These are phyloP conservation scores for Craniophora ligustri DNA, from an alignment of 2,888 invertebrate species.

Conservation along the genomic window DNA sequence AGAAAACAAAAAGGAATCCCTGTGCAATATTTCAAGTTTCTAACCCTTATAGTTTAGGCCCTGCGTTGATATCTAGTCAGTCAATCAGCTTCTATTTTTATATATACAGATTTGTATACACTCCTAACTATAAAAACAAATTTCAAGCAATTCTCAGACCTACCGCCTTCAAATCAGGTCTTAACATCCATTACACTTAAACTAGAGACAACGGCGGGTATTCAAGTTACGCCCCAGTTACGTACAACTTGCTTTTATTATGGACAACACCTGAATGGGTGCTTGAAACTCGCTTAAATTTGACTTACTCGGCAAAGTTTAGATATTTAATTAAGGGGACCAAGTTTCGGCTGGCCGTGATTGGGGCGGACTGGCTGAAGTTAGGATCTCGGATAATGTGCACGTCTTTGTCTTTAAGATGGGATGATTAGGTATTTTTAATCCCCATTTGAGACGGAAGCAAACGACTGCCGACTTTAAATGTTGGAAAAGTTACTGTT, in stretches of 20 bases:
- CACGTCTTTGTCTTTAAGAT: conserved; percentile 17
- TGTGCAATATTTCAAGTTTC: too few relatives aligned
- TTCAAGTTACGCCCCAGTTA: conserved; percentile 26
- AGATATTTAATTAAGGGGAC: conserved; percentile 53
- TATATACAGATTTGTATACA: neutral
- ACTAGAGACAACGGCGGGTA: conserved; percentile 34
- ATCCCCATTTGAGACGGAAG: neutral
- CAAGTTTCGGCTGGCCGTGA: conserved; percentile 30
- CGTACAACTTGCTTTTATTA: conserved; percentile 51
- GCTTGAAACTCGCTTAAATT: conserved; percentile 56
- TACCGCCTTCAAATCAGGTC: neutral
- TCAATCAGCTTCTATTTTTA: too few relatives aligned
- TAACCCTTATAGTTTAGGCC: too few relatives aligned
- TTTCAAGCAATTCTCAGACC: neutral
- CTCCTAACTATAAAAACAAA: neutral
- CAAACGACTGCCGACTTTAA: neutral
- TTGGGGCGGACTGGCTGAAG: conserved; percentile 24
- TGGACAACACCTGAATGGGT: conserved; percentile 58
- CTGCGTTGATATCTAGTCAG: too few relatives aligned
- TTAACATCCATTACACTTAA: conserved; percentile 23
- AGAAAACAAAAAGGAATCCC: too few relatives aligned
- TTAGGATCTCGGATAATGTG: conserved; percentile 13
- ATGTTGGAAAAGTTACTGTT: too few relatives aligned
- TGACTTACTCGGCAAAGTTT: conserved; percentile 48
- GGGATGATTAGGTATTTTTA: conserved; percentile 2